These are phyloP conservation scores for Petromus typicus DNA, from an alignment of 2,113 vertebrate species.

Conservation along the genomic window DNA sequence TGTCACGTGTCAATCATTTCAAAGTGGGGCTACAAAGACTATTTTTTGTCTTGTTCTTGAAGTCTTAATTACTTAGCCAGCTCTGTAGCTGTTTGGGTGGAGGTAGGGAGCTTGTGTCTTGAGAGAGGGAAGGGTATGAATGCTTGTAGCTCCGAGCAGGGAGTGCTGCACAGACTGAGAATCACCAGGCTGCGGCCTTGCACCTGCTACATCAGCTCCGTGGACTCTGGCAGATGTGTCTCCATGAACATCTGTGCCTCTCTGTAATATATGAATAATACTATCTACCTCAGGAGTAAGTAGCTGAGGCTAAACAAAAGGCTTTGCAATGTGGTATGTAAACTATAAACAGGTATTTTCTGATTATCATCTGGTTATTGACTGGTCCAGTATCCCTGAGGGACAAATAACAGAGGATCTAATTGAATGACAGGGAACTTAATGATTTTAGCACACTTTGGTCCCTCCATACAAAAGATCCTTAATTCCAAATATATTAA, in stretches of 20 bases:
- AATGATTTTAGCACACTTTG: slow-evolving; percentile 1
- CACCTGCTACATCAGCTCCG: background rate
- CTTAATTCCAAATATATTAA: slow-evolving; percentile 17
- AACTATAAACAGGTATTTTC: slow-evolving; percentile 44
- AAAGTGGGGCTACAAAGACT: background rate
- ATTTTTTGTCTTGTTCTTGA: background rate
- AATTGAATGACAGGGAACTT: background rate
- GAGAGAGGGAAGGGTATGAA: background rate
- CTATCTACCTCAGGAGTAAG: background rate
- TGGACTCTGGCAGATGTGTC: background rate
- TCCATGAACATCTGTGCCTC: background rate
- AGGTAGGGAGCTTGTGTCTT: background rate
- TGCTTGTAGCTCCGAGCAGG: background rate
- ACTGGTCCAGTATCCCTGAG: background rate
- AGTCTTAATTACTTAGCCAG: background rate
- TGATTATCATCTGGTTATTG: background rate
- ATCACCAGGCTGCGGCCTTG: background rate
- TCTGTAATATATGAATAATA: background rate
- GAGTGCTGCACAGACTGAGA: background rate
- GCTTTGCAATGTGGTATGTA: slow-evolving; percentile 18
- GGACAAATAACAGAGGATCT: background rate
- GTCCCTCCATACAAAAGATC: background rate
- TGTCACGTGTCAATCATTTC: background rate
- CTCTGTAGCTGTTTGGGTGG: background rate
- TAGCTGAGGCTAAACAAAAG: background rate